Conservation (phyloP, 2,888 invertebrate genomes). For the Iselma pallidipennis region DNA sequence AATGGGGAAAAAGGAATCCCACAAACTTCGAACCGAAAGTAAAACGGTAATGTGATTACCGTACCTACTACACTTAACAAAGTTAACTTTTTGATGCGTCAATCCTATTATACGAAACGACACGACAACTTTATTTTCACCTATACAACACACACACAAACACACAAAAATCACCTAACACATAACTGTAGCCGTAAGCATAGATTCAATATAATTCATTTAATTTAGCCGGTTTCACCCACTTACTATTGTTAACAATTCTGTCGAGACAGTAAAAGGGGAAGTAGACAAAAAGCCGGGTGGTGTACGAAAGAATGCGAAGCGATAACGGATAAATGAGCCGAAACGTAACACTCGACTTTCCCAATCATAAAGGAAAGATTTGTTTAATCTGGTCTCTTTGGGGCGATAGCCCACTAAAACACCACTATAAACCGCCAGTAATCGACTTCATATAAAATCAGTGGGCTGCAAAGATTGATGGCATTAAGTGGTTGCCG, state of each 20-base stretch:
- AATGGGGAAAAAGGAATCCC: slow-evolving; percentile 15
- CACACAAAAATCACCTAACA: not conserved
- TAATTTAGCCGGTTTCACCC: not conserved
- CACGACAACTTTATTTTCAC: not conserved
- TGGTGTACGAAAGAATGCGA: too few relatives aligned
- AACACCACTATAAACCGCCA: slow-evolving; percentile 28
- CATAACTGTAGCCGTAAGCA: not conserved
- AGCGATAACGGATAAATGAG: slow-evolving; percentile 18
- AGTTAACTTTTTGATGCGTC: slow-evolving; percentile 29
- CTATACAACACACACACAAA: not conserved
- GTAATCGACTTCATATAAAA: slow-evolving; percentile 38
- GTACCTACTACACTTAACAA: slow-evolving; percentile 21
- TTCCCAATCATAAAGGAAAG: slow-evolving; percentile 28
- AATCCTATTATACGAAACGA: slow-evolving; percentile 15
- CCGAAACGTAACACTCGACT: slow-evolving; percentile 10
- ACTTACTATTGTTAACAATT: too few relatives aligned
- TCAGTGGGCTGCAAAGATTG: slow-evolving; percentile 37
- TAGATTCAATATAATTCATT: not conserved
- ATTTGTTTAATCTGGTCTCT: slow-evolving; percentile 34
- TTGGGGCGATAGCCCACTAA: slow-evolving; percentile 27
- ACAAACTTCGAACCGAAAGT: slow-evolving; percentile 21
- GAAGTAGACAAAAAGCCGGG: too few relatives aligned
- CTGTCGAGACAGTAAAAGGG: too few relatives aligned
- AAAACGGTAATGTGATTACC: slow-evolving; percentile 30
- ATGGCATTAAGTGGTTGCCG: slow-evolving; percentile 33